Percentiles rank a stretch among this genome's conserved stretches.
Evolutionary conservation across 2,797 vertebrate genomes (phyloP).

Genomic region (Vireo griseus): DNA sequence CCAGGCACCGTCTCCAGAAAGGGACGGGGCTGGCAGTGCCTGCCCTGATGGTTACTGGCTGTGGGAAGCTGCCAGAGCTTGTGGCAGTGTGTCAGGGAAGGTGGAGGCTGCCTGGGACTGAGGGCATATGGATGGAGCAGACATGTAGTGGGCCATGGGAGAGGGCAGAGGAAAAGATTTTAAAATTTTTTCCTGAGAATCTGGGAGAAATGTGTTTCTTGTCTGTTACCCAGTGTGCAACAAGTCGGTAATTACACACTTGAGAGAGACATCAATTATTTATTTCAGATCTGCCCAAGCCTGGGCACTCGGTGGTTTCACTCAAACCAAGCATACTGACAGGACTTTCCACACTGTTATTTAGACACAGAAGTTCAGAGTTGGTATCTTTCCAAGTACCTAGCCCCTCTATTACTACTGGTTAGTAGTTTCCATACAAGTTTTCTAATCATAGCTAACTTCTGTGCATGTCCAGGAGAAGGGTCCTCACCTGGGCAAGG

Average conservation of each 20-base stretch:
- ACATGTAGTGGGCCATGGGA: background rate
- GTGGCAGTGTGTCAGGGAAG: background rate
- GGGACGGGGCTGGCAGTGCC: background rate
- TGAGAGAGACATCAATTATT: background rate
- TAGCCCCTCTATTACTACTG: background rate
- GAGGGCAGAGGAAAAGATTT: background rate
- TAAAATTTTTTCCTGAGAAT: background rate
- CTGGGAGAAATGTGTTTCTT: background rate
- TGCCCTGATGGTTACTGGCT: background rate
- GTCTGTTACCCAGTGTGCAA: background rate
- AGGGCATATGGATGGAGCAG: background rate
- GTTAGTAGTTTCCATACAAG: background rate
- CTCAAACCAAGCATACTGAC: background rate
- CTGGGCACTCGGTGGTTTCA: fast-evolving
- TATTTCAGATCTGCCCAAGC: background rate
- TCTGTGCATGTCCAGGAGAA: background rate
- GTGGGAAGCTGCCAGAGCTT: background rate
- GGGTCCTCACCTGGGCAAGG: background rate
- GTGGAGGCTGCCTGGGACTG: background rate
- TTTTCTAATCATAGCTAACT: background rate
- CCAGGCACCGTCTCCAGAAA: background rate
- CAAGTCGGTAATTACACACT: background rate
- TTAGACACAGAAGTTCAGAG: background rate
- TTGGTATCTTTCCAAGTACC: background rate
- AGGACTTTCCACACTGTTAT: fast-evolving